Conservation (phyloP, 2,888 invertebrate species). For the Alloplasta piceator region DNA sequence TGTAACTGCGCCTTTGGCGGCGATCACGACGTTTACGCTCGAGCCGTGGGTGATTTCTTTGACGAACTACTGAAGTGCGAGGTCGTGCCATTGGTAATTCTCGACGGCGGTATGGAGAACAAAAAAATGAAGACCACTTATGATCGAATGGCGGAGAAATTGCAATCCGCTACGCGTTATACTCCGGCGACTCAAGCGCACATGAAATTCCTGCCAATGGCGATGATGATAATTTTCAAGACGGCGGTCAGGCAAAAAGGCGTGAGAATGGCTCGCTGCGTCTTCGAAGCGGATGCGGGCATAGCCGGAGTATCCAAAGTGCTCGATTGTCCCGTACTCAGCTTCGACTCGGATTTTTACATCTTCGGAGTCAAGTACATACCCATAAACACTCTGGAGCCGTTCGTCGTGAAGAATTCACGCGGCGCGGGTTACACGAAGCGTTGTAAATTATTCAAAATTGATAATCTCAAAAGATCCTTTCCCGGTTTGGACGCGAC, state of each 20-base stretch:
- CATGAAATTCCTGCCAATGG: slow-evolving; percentile 89
- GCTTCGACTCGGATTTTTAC: slow-evolving; percentile 97
- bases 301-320: slow-evolving; percentile 92
- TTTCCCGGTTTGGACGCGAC: slow-evolving; percentile 88
- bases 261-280: slow-evolving; percentile 89
- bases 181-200: slow-evolving; percentile 85
- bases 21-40: slow-evolving; percentile 92
- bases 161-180: slow-evolving; percentile 84
- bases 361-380: slow-evolving; percentile 94
- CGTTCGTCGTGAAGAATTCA: slow-evolving; percentile 78
- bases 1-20: slow-evolving; percentile 92
- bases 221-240: slow-evolving; percentile 90
- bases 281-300: slow-evolving; percentile 96
- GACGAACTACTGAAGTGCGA: slow-evolving; percentile 88
- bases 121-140: slow-evolving; percentile 89
- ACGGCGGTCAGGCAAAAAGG: slow-evolving; percentile 88
- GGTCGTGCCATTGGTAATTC: slow-evolving; percentile 89
- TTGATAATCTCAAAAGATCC: slow-evolving; percentile 87
- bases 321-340: slow-evolving; percentile 93
- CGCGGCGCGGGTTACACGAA: slow-evolving; percentile 82
- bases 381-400: slow-evolving; percentile 88
- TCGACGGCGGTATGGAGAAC: slow-evolving; percentile 91
- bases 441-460: slow-evolving; percentile 89
- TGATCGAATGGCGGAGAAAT: slow-evolving; percentile 86
- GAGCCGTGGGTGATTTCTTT: slow-evolving; percentile 88